Conservation (phyloP, 1,140 invertebrate genomes). For the Drosophila lacertosa region DNA sequence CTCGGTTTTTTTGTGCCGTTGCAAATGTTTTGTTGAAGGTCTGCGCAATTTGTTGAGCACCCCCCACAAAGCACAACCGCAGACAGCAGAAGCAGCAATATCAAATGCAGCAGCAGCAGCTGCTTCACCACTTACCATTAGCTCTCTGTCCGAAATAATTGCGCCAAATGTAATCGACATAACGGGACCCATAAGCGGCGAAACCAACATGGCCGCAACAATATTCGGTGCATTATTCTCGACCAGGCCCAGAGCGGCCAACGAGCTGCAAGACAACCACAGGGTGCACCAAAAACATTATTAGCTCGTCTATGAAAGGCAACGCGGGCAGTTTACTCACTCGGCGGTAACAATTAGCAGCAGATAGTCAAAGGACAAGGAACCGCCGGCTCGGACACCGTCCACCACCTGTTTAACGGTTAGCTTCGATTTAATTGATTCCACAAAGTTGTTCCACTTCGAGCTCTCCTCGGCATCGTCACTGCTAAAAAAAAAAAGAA, state of each 20-base stretch:
- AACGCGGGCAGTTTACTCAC: constrained; percentile 85
- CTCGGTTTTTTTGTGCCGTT: too few relatives aligned
- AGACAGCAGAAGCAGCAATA: constrained; percentile 35
- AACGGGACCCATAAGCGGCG: constrained; percentile 94
- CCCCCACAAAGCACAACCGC: constrained; percentile 32
- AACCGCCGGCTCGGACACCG: constrained; percentile 90
- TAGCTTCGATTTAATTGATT: constrained; percentile 90
- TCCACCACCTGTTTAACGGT: constrained; percentile 94
- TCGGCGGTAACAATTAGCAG: constrained; percentile 91
- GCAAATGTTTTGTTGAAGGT: constrained; percentile 12
- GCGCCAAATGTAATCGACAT: constrained; percentile 93
- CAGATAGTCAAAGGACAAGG: constrained; percentile 93
- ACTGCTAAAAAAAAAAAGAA: too few relatives aligned
- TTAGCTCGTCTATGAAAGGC: not conserved
- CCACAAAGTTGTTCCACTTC: constrained; percentile 88
- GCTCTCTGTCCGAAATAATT: constrained; percentile 89
- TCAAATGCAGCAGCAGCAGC: constrained; percentile 4
- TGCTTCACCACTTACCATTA: constrained; percentile 82
- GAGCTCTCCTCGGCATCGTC: constrained; percentile 84
- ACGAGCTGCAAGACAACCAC: constrained; percentile 83
- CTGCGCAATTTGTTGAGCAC: constrained; percentile 12
- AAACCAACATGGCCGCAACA: constrained; percentile 94
- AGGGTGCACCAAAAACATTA: constrained; percentile 1
- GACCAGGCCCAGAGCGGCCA: constrained; percentile 86
- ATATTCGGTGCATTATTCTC: constrained; percentile 90